Conservation (phyloP, 2,888 invertebrate genomes). For the Pilophorus perplexus region DNA sequence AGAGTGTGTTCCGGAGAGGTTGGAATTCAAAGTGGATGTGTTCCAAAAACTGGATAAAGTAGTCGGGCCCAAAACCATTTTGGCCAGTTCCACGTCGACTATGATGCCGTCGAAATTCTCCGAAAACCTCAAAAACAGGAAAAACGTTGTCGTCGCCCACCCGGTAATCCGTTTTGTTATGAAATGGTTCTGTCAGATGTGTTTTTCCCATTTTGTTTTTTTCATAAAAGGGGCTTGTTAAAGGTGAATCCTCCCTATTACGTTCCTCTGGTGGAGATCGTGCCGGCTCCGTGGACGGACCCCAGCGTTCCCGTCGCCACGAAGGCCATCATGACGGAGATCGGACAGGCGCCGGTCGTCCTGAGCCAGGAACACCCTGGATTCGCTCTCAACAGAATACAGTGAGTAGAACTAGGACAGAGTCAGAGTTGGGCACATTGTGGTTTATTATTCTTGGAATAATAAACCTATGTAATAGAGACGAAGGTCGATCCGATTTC, state of each 20-base stretch:
- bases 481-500: too few species aligned
- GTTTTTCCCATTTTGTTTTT: too few species aligned
- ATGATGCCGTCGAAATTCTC: slow-evolving; percentile 86
- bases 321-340: slow-evolving; percentile 74
- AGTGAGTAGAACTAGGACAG: slow-evolving; percentile 58
- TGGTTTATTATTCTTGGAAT: too few species aligned
- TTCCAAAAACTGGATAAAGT: slow-evolving; percentile 75
- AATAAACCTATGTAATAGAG: too few species aligned
- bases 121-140: slow-evolving; percentile 70
- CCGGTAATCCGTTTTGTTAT: slow-evolving; percentile 62
- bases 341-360: slow-evolving; percentile 88
- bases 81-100: slow-evolving; percentile 92
- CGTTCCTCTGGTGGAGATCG: slow-evolving; percentile 89
- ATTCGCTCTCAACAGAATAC: slow-evolving; percentile 90
- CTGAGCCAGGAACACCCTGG: slow-evolving; percentile 84
- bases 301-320: slow-evolving; percentile 71
- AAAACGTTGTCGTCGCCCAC: slow-evolving; percentile 78
- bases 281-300: slow-evolving; percentile 91
- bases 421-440: too few species aligned
- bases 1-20: slow-evolving; percentile 89
- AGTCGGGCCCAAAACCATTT: slow-evolving; percentile 70
- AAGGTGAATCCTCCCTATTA: slow-evolving; percentile 94
- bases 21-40: slow-evolving; percentile 79
- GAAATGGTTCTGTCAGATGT: too few species aligned
- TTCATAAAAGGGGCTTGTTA: too few species aligned